These are phyloP conservation scores for Anthonomus grandis DNA, from an alignment of 1,140 invertebrate species.

Conservation along the genomic window DNA sequence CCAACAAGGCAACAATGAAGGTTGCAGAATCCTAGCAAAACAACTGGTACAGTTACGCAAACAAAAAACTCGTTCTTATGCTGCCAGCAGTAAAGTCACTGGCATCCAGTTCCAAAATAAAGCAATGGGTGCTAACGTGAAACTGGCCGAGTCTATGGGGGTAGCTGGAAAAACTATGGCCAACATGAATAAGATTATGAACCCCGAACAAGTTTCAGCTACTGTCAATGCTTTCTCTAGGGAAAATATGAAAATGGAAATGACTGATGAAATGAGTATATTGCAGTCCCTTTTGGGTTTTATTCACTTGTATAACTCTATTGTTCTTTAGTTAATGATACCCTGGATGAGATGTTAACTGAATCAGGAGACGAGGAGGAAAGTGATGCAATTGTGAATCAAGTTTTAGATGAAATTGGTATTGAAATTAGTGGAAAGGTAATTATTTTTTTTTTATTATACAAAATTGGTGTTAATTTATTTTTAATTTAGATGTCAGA, in stretches of 20 bases:
- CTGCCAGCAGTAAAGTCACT: slow-evolving; percentile 69
- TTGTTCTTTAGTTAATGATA: slow-evolving; percentile 75
- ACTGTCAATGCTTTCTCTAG: slow-evolving; percentile 80
- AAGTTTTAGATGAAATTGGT: slow-evolving; percentile 93
- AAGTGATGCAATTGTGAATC: slow-evolving; percentile 77
- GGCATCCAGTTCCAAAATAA: slow-evolving; percentile 82
- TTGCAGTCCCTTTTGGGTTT: too few relatives aligned
- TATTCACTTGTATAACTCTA: background rate
- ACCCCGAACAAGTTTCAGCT: slow-evolving; percentile 76
- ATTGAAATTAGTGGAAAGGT: slow-evolving; percentile 91
- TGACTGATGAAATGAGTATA: slow-evolving; percentile 93
- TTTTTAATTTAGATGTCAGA: slow-evolving; percentile 55
- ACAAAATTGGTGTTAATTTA: slow-evolving; percentile 11
- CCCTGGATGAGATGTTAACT: slow-evolving; percentile 82
- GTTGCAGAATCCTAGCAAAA: slow-evolving; percentile 79
- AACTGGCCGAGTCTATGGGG: slow-evolving; percentile 80
- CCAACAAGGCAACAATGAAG: slow-evolving; percentile 81
- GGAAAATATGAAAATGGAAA: slow-evolving; percentile 84
- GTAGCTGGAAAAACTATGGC: slow-evolving; percentile 85
- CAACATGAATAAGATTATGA: slow-evolving; percentile 83
- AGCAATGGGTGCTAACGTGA: slow-evolving; percentile 83
- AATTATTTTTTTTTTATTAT: slow-evolving; percentile 17
- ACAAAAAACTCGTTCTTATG: slow-evolving; percentile 79
- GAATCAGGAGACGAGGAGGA: slow-evolving; percentile 91
- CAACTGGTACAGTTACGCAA: slow-evolving; percentile 84